Evolutionary conservation across 2,888 invertebrate genomes (phyloP), one percentile per base, ranked within the genome.

Genomic region (Agrochola circellaris): DNA sequence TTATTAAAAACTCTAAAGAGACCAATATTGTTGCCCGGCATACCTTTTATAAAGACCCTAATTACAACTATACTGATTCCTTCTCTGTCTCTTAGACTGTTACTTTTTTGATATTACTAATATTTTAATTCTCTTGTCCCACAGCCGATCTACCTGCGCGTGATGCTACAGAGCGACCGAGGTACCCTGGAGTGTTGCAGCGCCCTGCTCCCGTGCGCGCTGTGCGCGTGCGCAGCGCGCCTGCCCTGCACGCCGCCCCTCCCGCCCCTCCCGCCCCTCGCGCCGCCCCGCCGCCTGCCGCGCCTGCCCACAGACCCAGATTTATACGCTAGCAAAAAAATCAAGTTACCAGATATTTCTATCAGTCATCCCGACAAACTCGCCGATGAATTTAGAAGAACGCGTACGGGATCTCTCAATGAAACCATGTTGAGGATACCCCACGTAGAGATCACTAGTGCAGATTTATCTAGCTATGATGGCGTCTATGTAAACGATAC

Each of bases 81-180:
- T 51, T 51, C 7, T 51, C 17, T 6, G 20, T 51, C 7, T 38
- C 20, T 23, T 23, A 20, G 20, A 51, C 20, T 23, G 9, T 54
- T 0, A n/a, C 11, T 23, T 34, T 34, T 3, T 34, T 34, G 4
- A 23, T 23, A 11, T 54, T 11, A 54, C 23, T 54, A 26, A 56
- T 6, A 15, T 7, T 15, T 17, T 17, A 48, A 48, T 17, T 48
- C 17, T 56, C 1, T 60, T 20, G 20, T 30, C 15, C 65, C 72
- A 9, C 98, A 98, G 98, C 98, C 98, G 91, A 98, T 98, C 95
- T 98, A 97, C 97, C 97, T 98, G 89, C 97, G 97, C 92, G 97
- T 98, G 95, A 96, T 97, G 94, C 97, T 98, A 89, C 97, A 97
- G 92, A 96, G 97, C 91, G 97, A 98, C 93, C 97, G 98, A 98